Conservation (phyloP, 2,113 vertebrate genomes). For the Hemiscyllium ocellatum region DNA sequence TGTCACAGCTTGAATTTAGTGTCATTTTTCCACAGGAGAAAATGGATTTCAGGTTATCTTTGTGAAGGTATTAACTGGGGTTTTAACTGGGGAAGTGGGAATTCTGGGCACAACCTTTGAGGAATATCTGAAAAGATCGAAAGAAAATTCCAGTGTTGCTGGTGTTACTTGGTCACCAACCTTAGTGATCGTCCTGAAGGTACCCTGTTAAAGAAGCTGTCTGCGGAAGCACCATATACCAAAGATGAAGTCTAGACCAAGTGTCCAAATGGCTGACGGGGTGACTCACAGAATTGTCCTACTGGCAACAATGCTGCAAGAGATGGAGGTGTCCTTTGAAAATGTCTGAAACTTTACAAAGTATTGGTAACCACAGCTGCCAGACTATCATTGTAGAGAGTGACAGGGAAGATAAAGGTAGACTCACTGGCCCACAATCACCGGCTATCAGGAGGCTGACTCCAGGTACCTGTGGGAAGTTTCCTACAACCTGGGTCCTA, state of each 20-base stretch:
- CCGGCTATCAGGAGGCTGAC: no score
- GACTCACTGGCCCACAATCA: no score
- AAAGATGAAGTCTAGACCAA: not conserved
- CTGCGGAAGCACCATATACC: not conserved
- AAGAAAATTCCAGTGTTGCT: not conserved
- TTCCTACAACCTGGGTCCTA: no score
- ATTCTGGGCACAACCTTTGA: not conserved
- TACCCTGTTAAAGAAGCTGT: not conserved
- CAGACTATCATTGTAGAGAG: no score
- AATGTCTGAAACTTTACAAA: no score
- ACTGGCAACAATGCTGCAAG: no score
- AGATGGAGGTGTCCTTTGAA: no score
- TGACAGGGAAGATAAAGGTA: no score
- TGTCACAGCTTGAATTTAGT: not conserved
- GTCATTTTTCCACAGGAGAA: not conserved
- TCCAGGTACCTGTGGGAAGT: no score
- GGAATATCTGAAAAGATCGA: not conserved
- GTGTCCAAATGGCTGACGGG: no score
- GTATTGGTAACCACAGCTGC: no score
- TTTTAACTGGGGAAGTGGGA: not conserved
- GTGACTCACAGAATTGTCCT: no score
- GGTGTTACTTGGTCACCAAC: not conserved
- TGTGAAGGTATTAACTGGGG: not conserved
- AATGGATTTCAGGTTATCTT: not conserved
- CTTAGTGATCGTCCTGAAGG: not conserved